Base-by-base conservation (phyloP, 2,888 invertebrate genomes). In the Acleris cristana region DNA sequence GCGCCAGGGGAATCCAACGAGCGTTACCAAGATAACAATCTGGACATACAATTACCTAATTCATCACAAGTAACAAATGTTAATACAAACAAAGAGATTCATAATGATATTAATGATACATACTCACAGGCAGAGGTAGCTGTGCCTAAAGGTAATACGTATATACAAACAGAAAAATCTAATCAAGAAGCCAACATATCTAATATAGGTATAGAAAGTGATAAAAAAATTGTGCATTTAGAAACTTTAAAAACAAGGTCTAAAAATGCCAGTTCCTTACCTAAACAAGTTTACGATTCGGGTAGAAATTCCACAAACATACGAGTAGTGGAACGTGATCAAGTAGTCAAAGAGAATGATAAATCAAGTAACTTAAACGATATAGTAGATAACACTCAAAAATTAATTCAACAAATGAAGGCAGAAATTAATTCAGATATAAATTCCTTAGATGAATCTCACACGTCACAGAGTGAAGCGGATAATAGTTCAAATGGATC, bases 401-500 rank as follows among this genome's bases (percentile, higher is more conserved):
- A 90, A 66, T 78, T 95, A 52, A 95, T 95, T 70, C 94, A 95
- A 72, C 95, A 95, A 84, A 95, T 95, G 95, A 94, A 94, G 79
- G 94, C 94, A 74, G 95, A 95, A 89, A 94, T 95, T 48, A 94
- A 94, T 80, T 92, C 90, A 30, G 94, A 94, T 76, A 94, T 95
- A 74, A 94, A 93, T 77, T 92, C 90, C n/a, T 81, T 89, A 40
- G 87, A 87, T 71, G 88, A 84, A 26, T 82, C 82, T 69, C 91
- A 90, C 69, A 86, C 90, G 18, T 92, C 91, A 64, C 90, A 89
- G 61, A 93, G 93, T 74, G 93, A 93, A 75, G 86, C 87, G 40
- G 93, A 85, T 26, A 77, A 79, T 44, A 87, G 82, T 76, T 82
- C 85, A 18, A 81, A 85, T 71, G 83, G 83, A 40, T 80, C 81